Base-by-base conservation (phyloP, 92 coral and sea anemone species). In the Diadumene lineata region DNA sequence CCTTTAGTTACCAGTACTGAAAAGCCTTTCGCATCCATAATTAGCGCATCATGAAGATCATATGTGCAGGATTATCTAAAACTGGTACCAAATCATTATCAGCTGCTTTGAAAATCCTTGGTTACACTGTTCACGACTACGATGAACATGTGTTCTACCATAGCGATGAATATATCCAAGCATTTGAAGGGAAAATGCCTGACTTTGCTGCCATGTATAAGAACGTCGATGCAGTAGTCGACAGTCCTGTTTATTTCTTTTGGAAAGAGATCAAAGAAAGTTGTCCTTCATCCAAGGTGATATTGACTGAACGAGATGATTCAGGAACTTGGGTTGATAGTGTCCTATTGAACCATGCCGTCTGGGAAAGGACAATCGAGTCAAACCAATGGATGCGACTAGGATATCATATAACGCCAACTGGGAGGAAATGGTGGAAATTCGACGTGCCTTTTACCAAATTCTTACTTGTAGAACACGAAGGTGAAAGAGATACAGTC, bases 21-120 rank as follows among this genome's bases (percentile, higher is more conserved):
- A n/a, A n/a, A n/a, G n/a, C n/a, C n/a, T n/a, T n/a, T n/a, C n/a
- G n/a, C n/a, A n/a, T n/a, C n/a, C n/a, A n/a, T n/a, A n/a, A n/a
- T n/a, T n/a, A n/a, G n/a, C n/a, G n/a, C n/a, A n/a, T n/a, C 48
- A 53, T 53, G 60, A 53, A 53, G 60, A 21, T 53, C n/a, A 15
- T 53, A 9, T 53, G 60, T 53, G 60, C 60, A 53, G 60, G 60
- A 3, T 53, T 53, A 21, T 53, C 19, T 23, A 53, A 53, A 16
- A 53, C 60, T 16, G 60, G 60, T 15, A 53, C 60, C n/a, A 53
- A 53, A 53, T 53, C 60, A 15, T 2, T 53, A 6, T 13, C n/a
- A 53, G 60, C 60, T 15, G 60, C 60, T 9, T 21, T 53, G 24
- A 53, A 21, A 16, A 21, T 53, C 19, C 60, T 53, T 53, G 24